These are phyloP conservation scores for Periplaneta americana DNA, from an alignment of 1,140 invertebrate species.

Conservation along the genomic window DNA sequence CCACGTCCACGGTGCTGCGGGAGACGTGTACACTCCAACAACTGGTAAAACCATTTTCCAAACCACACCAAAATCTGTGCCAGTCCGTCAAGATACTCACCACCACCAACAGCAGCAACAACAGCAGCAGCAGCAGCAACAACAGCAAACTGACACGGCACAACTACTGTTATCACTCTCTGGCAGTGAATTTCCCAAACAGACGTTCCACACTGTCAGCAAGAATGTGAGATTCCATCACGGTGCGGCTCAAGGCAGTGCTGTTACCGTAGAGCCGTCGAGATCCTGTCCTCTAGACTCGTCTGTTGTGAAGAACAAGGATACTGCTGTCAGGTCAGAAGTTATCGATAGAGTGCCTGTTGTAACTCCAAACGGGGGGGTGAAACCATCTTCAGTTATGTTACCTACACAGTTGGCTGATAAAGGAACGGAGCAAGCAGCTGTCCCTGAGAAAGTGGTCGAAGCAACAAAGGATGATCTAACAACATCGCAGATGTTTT, in stretches of 20 bases:
- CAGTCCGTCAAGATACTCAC: not conserved
- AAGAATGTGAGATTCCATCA: slow-evolving; percentile 14
- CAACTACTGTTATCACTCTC: slow-evolving; percentile 31
- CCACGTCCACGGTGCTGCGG: not conserved
- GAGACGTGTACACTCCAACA: not conserved
- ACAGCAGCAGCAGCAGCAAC: too few relatives aligned
- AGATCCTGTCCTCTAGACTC: not conserved
- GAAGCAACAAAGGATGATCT: not conserved
- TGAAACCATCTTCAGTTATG: not conserved
- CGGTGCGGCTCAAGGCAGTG: not conserved
- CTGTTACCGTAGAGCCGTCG: not conserved
- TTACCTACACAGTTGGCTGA: not conserved
- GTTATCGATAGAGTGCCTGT: slow-evolving; percentile 9
- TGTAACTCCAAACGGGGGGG: not conserved
- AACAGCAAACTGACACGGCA: slow-evolving; percentile 27
- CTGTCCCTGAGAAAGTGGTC: not conserved
- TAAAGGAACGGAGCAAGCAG: not conserved
- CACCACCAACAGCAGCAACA: not conserved
- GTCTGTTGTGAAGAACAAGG: not conserved
- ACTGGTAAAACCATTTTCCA: slow-evolving; percentile 6
- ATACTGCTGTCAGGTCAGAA: not conserved
- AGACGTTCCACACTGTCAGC: slow-evolving; percentile 14
- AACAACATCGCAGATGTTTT: not conserved
- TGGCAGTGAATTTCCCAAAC: slow-evolving; percentile 12
- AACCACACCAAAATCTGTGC: not conserved